Conservation (phyloP, 2,113 vertebrate genomes). For the Nerophis ophidion region DNA sequence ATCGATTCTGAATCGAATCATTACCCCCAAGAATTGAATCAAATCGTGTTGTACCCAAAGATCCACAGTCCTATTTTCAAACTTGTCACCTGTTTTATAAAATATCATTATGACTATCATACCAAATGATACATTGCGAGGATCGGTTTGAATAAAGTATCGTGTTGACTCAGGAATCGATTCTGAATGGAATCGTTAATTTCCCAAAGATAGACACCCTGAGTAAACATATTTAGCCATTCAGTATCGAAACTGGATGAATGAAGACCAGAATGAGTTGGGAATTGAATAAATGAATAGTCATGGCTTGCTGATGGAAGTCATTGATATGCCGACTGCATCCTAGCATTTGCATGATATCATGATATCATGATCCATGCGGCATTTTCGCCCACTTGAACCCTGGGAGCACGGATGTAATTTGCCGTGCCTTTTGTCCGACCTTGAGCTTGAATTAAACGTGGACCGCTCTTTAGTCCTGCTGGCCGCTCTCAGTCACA, state of each 20-base stretch:
- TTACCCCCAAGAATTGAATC: too few relatives aligned
- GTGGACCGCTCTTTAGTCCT: slow-evolving; percentile 23
- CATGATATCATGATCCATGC: slow-evolving; percentile 13
- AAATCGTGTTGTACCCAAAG: too few relatives aligned
- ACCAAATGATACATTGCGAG: too few relatives aligned
- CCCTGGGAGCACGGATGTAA: slow-evolving; percentile 22
- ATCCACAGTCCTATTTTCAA: too few relatives aligned
- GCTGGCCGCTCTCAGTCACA: slow-evolving; percentile 23
- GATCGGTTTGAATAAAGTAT: too few relatives aligned
- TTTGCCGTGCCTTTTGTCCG: slow-evolving; percentile 23
- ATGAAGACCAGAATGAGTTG: neutral
- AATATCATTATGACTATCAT: too few relatives aligned
- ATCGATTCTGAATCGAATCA: too few relatives aligned
- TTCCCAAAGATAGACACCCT: too few relatives aligned
- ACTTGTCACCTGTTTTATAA: too few relatives aligned
- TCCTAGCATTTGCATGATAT: slow-evolving; percentile 16
- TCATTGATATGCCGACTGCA: neutral
- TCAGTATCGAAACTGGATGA: neutral
- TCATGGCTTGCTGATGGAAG: neutral
- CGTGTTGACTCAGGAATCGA: too few relatives aligned
- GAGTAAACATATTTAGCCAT: too few relatives aligned
- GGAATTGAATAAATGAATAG: neutral
- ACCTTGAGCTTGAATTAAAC: slow-evolving; percentile 38
- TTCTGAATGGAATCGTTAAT: too few relatives aligned
- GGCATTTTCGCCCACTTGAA: slow-evolving; percentile 27